phyloP scores from a whole-genome alignment of 2,888 invertebrate species.

The Crossocerus cetratus region DNA sequence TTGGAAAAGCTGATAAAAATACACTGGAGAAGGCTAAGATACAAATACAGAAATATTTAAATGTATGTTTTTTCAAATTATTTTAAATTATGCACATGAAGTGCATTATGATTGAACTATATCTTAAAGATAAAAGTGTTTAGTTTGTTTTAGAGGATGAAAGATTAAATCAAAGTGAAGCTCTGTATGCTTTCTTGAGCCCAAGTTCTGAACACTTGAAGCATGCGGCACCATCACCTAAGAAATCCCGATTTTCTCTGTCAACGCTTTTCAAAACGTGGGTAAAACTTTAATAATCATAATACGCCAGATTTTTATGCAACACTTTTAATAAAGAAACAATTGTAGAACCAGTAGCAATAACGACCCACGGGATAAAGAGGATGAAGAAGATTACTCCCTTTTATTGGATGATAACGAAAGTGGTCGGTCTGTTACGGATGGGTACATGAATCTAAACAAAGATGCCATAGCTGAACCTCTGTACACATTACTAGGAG shows the following conservation, averaged over 20 bases:
- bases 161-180: slow-evolving; percentile 91
- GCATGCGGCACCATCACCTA: slow-evolving; percentile 86
- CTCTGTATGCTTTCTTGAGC: slow-evolving; percentile 93
- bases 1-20: slow-evolving; percentile 89
- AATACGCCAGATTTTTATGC: neutral
- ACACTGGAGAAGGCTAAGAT: slow-evolving; percentile 89
- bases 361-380: slow-evolving; percentile 83
- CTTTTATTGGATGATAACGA: slow-evolving; percentile 84
- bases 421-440: slow-evolving; percentile 73
- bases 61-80: slow-evolving; percentile 79
- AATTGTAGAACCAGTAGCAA: slow-evolving; percentile 78
- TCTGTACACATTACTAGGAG: slow-evolving; percentile 90
- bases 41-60: slow-evolving; percentile 91
- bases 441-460: slow-evolving; percentile 74
- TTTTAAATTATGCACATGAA: neutral
- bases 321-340: neutral
- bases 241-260: slow-evolving; percentile 92
- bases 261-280: slow-evolving; percentile 90
- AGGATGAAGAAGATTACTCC: slow-evolving; percentile 90
- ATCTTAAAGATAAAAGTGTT: slow-evolving; percentile 23
- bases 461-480: slow-evolving; percentile 94
- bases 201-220: slow-evolving; percentile 94
- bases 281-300: slow-evolving; percentile 12
- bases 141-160: slow-evolving; percentile 93
- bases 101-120: neutral